Conservation (phyloP, 2,113 vertebrate genomes). For the Poeciliopsis occidentalis region DNA sequence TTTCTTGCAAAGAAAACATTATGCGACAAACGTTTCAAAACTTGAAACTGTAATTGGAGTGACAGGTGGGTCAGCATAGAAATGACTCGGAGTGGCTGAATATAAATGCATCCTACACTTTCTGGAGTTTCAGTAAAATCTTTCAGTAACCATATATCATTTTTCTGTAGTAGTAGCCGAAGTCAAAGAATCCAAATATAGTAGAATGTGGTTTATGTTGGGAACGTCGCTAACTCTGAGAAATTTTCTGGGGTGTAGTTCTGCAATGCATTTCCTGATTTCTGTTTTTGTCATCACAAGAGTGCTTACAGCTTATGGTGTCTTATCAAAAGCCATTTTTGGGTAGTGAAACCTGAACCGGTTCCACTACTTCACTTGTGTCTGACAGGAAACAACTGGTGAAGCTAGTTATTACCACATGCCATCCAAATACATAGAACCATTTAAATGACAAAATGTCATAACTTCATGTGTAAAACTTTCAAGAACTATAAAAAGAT, state of each 20-base stretch:
- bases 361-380: constrained; percentile 1
- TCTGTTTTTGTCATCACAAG: not conserved
- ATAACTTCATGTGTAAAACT: not conserved
- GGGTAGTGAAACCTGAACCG: not conserved
- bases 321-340: not conserved
- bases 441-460: not conserved
- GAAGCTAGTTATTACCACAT: not conserved
- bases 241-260: not conserved
- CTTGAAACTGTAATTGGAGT: too few species aligned
- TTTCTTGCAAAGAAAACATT: not conserved
- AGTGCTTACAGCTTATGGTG: not conserved
- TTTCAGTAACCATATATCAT: too few species aligned
- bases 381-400: not conserved
- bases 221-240: not conserved
- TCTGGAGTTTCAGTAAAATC: too few species aligned
- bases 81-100: too few species aligned
- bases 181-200: not conserved
- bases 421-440: not conserved
- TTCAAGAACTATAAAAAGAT: not conserved
- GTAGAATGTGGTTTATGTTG: not conserved
- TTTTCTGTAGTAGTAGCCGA: not conserved
- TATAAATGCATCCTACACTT: too few species aligned
- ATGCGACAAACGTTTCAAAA: not conserved
- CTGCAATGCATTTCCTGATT: not conserved
- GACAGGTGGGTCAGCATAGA: too few species aligned